These are phyloP conservation scores for Anoplopoma fimbria DNA, from an alignment of 2,113 vertebrate genomes.

Conservation along the genomic window DNA sequence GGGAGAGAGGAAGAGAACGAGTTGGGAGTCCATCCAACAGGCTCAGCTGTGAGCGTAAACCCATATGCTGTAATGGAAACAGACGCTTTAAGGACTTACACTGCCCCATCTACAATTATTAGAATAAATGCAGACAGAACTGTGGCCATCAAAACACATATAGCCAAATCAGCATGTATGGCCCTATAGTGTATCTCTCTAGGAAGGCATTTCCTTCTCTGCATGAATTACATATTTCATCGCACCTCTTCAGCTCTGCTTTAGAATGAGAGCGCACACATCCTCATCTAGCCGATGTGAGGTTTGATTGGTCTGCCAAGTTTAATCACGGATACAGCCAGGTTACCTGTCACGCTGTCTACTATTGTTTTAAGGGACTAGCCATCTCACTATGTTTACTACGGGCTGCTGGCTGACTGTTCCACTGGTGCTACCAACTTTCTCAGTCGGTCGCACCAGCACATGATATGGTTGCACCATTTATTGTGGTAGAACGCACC, in stretches of 20 bases:
- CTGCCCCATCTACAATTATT: conserved; percentile 22
- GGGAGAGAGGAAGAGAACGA: conserved; percentile 33
- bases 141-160: neutral
- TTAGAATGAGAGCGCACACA: neutral
- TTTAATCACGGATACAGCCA: conserved; percentile 2
- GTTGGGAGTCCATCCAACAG: conserved; percentile 47
- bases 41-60: conserved; percentile 53
- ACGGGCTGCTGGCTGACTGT: no score
- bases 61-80: conserved; percentile 55
- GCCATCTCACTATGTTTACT: neutral
- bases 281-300: neutral
- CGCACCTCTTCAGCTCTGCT: neutral
- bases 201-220: neutral
- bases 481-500: no score
- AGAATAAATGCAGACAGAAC: conserved; percentile 9
- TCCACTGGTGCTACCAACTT: no score
- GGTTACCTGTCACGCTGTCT: conserved; percentile 17
- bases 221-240: conserved; percentile 21
- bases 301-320: conserved; percentile 27
- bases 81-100: conserved; percentile 19
- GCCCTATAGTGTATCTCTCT: neutral
- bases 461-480: no score
- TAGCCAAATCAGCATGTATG: conserved; percentile 2
- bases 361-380: neutral
- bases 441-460: no score